Percentiles rank a stretch among this genome's conserved stretches.
Evolutionary conservation across 2,113 vertebrate species (phyloP).

Genomic region (Galemys pyrenaicus): DNA sequence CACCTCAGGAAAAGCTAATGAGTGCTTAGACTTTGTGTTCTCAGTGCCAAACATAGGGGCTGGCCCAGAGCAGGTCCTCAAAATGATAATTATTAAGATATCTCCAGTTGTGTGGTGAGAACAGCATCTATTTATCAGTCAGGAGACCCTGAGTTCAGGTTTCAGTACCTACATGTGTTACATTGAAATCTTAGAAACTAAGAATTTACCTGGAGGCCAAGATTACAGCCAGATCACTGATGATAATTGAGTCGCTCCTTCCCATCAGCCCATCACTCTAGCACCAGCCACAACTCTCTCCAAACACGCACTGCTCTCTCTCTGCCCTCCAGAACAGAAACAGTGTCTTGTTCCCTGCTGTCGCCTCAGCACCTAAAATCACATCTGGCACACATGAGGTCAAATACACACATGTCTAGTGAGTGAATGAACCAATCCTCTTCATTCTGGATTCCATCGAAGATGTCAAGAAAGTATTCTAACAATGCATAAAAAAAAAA

Average conservation of each 20-base stretch:
- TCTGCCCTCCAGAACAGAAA: background rate
- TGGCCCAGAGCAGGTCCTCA: slow-evolving; percentile 1
- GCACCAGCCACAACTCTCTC: background rate
- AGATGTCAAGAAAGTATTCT: slow-evolving; percentile 22
- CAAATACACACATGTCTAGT: background rate
- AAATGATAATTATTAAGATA: slow-evolving; percentile 6
- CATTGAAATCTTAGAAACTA: slow-evolving; percentile 18
- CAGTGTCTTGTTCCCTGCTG: background rate
- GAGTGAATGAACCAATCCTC: background rate
- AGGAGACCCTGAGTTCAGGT: background rate
- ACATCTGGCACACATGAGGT: background rate
- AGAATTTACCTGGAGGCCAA: background rate
- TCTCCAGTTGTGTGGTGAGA: background rate
- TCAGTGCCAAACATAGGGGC: background rate
- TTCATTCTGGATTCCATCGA: background rate
- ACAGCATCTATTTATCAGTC: slow-evolving; percentile 13
- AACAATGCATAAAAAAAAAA: slow-evolving; percentile 8
- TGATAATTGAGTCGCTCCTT: background rate
- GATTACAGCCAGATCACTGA: background rate
- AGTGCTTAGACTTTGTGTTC: background rate
- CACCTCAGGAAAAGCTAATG: background rate
- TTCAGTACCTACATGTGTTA: background rate
- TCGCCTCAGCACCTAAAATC: background rate
- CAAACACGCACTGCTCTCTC: background rate
- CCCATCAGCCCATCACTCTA: background rate